Percentiles rank a stretch among this genome's conserved stretches.
These are phyloP conservation scores for Coracias cyanogaster DNA, from an alignment of 2,797 vertebrate species.

Conservation along the genomic window DNA sequence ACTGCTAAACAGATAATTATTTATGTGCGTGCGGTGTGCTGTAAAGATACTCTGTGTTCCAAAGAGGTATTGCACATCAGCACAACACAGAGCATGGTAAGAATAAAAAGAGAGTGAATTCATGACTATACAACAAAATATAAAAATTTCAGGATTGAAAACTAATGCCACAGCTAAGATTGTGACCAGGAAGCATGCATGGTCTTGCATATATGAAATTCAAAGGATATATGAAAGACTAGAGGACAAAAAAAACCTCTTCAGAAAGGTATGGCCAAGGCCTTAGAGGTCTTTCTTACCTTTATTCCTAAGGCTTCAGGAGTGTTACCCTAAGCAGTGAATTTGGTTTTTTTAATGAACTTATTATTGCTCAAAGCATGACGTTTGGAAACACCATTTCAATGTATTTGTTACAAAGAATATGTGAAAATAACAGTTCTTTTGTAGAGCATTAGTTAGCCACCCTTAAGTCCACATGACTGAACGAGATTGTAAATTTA, in stretches of 20 bases:
- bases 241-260: neutral
- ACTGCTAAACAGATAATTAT: neutral
- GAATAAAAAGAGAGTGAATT: neutral
- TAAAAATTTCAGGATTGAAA: neutral
- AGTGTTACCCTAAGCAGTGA: neutral
- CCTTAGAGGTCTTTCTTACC: neutral
- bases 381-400: slow-evolving; percentile 53
- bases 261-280: neutral
- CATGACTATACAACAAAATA: neutral
- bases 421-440: slow-evolving; percentile 45
- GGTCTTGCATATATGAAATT: neutral
- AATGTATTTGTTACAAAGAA: slow-evolving; percentile 13
- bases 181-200: neutral
- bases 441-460: neutral
- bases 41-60: neutral
- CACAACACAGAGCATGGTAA: neutral
- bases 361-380: slow-evolving; percentile 33
- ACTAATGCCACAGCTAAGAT: neutral
- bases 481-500: slow-evolving; percentile 14
- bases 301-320: neutral
- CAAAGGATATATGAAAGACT: neutral
- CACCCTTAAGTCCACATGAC: neutral
- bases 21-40: neutral
- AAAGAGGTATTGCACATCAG: neutral
- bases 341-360: slow-evolving; percentile 49